A percentile compares a stretch with the other conserved stretches of the same genome.
phyloP scores from a whole-genome alignment of 1,140 invertebrate species.

The Bombus balteatus region DNA sequence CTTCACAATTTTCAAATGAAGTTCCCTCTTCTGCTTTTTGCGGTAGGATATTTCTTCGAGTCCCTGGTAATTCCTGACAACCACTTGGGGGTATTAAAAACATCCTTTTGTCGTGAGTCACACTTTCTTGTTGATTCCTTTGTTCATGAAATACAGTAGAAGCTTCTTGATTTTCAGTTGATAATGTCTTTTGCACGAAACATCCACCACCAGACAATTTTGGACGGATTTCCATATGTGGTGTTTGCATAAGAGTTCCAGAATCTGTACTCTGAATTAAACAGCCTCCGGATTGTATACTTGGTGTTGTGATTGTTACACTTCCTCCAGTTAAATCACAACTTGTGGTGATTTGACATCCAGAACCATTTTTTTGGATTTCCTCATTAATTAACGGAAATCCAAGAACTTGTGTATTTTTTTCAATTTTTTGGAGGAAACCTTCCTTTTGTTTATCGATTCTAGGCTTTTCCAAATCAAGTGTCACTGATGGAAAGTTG shows the following conservation, averaged over 20 bases:
- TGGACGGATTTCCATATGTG: conserved; percentile 72
- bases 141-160: not conserved
- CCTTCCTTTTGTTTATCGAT: conserved; percentile 25
- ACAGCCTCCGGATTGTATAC: conserved; percentile 72
- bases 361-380: conserved; percentile 17
- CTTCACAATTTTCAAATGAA: not conserved
- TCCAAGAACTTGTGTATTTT: not conserved
- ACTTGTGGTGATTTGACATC: conserved; percentile 68
- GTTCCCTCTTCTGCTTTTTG: conserved; percentile 1
- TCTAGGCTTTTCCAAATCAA: conserved; percentile 26
- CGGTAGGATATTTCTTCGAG: conserved; percentile 20
- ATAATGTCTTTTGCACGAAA: conserved; percentile 65
- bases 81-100: conserved; percentile 69
- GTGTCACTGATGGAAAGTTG: conserved; percentile 15
- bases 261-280: conserved; percentile 71
- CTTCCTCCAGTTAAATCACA: conserved; percentile 72
- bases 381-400: conserved; percentile 16
- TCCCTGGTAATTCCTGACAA: conserved; percentile 76
- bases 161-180: conserved; percentile 49
- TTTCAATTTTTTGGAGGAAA: not conserved
- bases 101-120: not conserved
- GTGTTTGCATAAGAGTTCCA: conserved; percentile 63
- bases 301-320: conserved; percentile 73
- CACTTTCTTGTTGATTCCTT: not conserved
- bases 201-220: conserved; percentile 69